Conservation (phyloP, 2,888 invertebrate genomes). For the Germaria angustata region DNA sequence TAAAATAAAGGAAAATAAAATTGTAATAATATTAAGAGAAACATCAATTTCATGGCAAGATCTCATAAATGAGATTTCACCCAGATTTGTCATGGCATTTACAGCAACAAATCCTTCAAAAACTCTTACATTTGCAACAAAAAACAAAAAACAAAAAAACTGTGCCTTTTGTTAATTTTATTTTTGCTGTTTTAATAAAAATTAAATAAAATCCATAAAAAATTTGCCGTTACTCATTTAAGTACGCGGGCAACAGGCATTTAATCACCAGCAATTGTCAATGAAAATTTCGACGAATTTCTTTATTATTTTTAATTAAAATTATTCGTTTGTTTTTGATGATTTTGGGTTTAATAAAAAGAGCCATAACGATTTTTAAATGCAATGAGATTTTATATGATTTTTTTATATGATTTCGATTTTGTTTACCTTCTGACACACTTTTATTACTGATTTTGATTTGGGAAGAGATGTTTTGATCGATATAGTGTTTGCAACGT, state of each 20-base stretch:
- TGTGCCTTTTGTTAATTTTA: constrained; percentile 23
- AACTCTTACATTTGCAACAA: background rate
- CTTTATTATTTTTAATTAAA: background rate
- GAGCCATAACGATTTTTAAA: constrained; percentile 14
- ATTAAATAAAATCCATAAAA: constrained; percentile 18
- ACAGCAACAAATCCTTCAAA: constrained; percentile 47
- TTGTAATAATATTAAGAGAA: background rate
- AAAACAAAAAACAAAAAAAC: constrained; percentile 4
- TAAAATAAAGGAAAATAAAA: constrained; percentile 13
- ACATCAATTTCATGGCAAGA: constrained; percentile 38
- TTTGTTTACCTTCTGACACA: constrained; percentile 15
- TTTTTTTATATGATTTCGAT: background rate
- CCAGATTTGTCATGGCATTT: constrained; percentile 47
- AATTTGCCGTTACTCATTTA: constrained; percentile 21
- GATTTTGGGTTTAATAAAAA: constrained; percentile 13
- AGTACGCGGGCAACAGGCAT: constrained; percentile 17
- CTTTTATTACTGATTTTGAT: background rate
- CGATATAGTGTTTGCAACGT: background rate
- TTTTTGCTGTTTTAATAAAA: background rate
- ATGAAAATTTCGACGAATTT: constrained; percentile 56
- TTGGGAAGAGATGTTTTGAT: background rate
- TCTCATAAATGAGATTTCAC: constrained; percentile 58
- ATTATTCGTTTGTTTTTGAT: background rate
- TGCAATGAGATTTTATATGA: background rate
- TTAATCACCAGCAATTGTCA: constrained; percentile 47